Percentiles rank a stretch among this genome's conserved stretches.
phyloP scores from a whole-genome alignment of 1,140 invertebrate genomes.

The Drosophila truncata region DNA sequence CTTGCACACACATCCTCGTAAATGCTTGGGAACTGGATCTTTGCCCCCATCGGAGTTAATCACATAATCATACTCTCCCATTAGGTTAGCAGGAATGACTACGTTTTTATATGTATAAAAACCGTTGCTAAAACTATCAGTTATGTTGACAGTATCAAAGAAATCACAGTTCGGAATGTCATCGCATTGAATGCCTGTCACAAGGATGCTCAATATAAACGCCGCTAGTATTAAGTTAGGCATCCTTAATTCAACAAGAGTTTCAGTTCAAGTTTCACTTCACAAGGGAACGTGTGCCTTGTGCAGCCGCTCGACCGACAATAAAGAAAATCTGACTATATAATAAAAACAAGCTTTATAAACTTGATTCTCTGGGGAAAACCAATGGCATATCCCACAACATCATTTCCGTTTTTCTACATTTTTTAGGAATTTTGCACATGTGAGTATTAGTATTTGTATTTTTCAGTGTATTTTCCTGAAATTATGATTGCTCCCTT shows the following conservation, averaged over 20 bases:
- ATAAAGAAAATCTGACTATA: not conserved
- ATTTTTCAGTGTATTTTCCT: too few relatives aligned
- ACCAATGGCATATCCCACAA: too few relatives aligned
- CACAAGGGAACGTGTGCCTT: not conserved
- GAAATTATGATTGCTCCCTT: too few relatives aligned
- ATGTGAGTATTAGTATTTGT: too few relatives aligned
- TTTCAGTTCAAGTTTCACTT: too few relatives aligned
- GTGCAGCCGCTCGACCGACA: not conserved
- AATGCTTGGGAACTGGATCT: constrained; percentile 26
- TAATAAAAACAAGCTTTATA: not conserved
- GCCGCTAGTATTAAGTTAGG: not conserved
- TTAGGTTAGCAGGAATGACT: constrained; percentile 38
- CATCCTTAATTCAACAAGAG: not conserved
- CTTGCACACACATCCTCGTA: constrained; percentile 62
- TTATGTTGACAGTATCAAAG: constrained; percentile 65
- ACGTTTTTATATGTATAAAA: constrained; percentile 50
- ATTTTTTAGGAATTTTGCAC: too few relatives aligned
- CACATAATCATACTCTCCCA: constrained; percentile 40
- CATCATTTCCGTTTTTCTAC: too few relatives aligned
- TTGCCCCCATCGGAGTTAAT: not conserved
- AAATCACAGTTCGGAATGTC: constrained; percentile 51
- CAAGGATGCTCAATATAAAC: not conserved
- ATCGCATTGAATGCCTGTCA: not conserved
- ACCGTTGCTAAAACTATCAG: constrained; percentile 32
- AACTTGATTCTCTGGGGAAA: not conserved